Percentiles rank a stretch among this genome's conserved stretches.
phyloP scores from a whole-genome alignment of 2,113 vertebrate genomes.

The Poeciliopsis turrubarensis region DNA sequence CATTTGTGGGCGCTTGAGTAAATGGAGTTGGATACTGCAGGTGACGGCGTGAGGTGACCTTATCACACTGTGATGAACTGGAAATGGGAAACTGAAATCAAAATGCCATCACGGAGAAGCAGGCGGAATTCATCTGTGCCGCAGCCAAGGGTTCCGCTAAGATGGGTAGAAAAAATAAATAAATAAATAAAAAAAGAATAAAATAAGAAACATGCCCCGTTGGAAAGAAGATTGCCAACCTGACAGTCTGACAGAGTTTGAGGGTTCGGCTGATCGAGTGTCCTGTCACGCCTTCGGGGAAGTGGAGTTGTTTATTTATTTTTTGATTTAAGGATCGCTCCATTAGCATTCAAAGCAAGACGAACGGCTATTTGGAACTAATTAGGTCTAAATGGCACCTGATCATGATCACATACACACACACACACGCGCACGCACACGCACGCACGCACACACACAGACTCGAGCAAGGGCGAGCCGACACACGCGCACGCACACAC shows the following conservation, averaged over 20 bases:
- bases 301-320: background rate
- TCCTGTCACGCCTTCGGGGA: slow-evolving; percentile 6
- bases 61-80: slow-evolving; percentile 85
- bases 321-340: background rate
- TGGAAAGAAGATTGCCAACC: slow-evolving; percentile 45
- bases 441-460: background rate
- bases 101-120: slow-evolving; percentile 71
- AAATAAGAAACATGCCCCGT: slow-evolving; percentile 51
- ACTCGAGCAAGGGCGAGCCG: too few relatives aligned
- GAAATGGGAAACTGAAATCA: slow-evolving; percentile 83
- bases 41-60: slow-evolving; percentile 82
- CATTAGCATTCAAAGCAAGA: slow-evolving; percentile 58
- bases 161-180: background rate
- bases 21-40: slow-evolving; percentile 82
- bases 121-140: slow-evolving; percentile 63
- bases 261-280: slow-evolving; percentile 41
- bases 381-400: slow-evolving; percentile 73
- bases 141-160: slow-evolving; percentile 32
- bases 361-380: slow-evolving; percentile 67
- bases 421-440: slow-evolving; percentile 24
- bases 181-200: slow-evolving; percentile 14
- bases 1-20: slow-evolving; percentile 75
- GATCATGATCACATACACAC: slow-evolving; percentile 62
- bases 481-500: background rate
- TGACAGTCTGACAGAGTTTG: slow-evolving; percentile 27